Evolutionary conservation across 2,888 invertebrate species (phyloP).

Genomic region (Seladonia tumulorum): DNA sequence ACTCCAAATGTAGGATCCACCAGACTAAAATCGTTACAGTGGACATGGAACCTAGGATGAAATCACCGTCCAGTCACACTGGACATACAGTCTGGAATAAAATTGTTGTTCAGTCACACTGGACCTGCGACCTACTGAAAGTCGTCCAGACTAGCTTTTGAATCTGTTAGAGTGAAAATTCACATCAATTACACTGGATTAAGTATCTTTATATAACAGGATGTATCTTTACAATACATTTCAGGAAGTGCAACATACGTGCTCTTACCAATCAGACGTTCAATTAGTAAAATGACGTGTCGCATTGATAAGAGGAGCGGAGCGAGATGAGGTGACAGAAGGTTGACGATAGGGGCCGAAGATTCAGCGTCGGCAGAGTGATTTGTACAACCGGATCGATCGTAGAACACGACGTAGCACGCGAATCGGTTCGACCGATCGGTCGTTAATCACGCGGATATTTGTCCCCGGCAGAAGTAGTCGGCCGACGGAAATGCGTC

Average conservation of each 20-base stretch:
- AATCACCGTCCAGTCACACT: no score
- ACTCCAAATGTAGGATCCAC: no score
- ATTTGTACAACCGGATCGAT: neutral
- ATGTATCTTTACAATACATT: no score
- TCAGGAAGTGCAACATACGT: no score
- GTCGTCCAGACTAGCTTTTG: no score
- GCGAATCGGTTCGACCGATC: neutral
- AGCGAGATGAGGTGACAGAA: neutral
- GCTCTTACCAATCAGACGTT: neutral
- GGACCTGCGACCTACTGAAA: no score
- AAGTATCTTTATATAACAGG: no score
- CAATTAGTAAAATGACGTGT: neutral
- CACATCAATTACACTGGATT: neutral
- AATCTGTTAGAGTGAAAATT: no score
- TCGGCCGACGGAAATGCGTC: conserved; percentile 47
- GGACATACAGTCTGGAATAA: no score
- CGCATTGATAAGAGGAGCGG: neutral
- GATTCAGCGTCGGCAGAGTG: conserved; percentile 37
- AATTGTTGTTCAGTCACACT: no score
- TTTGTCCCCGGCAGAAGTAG: conserved; percentile 58
- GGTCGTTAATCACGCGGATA: conserved; percentile 51
- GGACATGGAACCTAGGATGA: no score
- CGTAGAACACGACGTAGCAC: neutral
- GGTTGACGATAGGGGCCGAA: conserved; percentile 12
- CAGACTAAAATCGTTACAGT: no score